Conservation (phyloP, 1,140 invertebrate species). For the Zaprionus nigranus region DNA sequence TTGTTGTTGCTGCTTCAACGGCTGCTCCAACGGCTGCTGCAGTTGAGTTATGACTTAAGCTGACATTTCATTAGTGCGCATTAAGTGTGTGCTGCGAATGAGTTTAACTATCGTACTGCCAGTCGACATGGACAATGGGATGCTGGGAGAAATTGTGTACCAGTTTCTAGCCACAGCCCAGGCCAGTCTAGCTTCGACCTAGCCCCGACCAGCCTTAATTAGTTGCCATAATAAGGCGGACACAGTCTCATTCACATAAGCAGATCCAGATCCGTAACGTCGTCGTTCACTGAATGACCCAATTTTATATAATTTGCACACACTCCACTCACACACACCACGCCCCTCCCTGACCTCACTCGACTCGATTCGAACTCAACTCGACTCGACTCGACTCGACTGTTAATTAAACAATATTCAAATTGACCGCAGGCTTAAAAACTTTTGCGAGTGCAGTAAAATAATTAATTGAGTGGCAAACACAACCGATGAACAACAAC, state of each 20-base stretch:
- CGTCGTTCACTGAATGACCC: conserved; percentile 30
- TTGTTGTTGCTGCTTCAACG: conserved; percentile 35
- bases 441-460: conserved; percentile 47
- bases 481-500: conserved; percentile 43
- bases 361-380: conserved; percentile 1
- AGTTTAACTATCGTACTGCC: conserved; percentile 62
- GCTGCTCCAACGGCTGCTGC: conserved; percentile 34
- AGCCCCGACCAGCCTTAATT: conserved; percentile 28
- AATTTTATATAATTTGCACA: conserved; percentile 37
- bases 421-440: conserved; percentile 59
- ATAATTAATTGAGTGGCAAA: conserved; percentile 59
- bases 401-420: conserved; percentile 76
- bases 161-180: conserved; percentile 14
- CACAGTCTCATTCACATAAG: conserved; percentile 23
- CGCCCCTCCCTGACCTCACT: neutral
- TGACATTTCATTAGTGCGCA: conserved; percentile 84
- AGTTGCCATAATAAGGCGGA: conserved; percentile 38
- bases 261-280: conserved; percentile 6
- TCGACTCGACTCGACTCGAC: conserved; percentile 9
- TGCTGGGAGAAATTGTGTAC: conserved; percentile 6
- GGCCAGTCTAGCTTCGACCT: neutral
- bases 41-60: conserved; percentile 83
- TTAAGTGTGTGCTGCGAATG: conserved; percentile 78
- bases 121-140: conserved; percentile 32
- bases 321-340: conserved; percentile 3